Evolutionary conservation across 2,113 vertebrate genomes (phyloP).

Genomic region (Channa argus): DNA sequence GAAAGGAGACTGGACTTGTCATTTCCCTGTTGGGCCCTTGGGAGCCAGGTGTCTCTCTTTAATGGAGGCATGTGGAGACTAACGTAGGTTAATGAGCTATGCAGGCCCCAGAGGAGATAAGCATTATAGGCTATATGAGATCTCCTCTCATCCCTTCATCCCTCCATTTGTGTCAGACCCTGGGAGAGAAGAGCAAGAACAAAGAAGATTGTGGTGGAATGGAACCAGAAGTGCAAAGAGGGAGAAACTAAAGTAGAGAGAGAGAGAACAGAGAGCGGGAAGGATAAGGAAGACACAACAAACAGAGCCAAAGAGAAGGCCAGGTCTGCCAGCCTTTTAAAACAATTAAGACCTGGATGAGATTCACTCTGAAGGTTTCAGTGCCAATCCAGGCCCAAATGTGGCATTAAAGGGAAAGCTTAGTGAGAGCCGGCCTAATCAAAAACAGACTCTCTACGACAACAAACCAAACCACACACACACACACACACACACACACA

Average conservation of each 20-base stretch:
- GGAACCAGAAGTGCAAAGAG: slow-evolving; percentile 28
- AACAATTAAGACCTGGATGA: slow-evolving; percentile 73
- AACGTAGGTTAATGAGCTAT: slow-evolving; percentile 79
- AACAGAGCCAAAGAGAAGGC: slow-evolving; percentile 36
- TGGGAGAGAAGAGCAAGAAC: slow-evolving; percentile 61
- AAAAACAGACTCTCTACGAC: slow-evolving; percentile 77
- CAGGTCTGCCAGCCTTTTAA: slow-evolving; percentile 65
- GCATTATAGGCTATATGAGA: slow-evolving; percentile 74
- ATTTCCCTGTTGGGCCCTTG: slow-evolving; percentile 53
- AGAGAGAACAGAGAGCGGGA: slow-evolving; percentile 18
- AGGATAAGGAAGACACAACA: slow-evolving; percentile 20
- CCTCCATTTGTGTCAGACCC: slow-evolving; percentile 75
- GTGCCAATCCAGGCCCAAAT: slow-evolving; percentile 65
- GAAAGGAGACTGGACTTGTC: slow-evolving; percentile 64
- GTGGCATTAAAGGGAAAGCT: slow-evolving; percentile 67
- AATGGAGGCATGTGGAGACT: slow-evolving; percentile 67
- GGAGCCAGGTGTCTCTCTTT: slow-evolving; percentile 78
- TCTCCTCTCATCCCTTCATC: slow-evolving; percentile 75
- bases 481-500: slow-evolving; percentile 42
- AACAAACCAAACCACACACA: slow-evolving; percentile 77
- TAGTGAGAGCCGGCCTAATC: slow-evolving; percentile 67
- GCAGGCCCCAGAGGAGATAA: slow-evolving; percentile 58
- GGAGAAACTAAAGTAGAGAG: slow-evolving; percentile 18
- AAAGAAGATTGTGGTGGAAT: slow-evolving; percentile 52
- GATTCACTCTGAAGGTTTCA: slow-evolving; percentile 44